A percentile compares a stretch with the other conserved stretches of the same genome.
Conservation (phyloP, 2,797 vertebrate species). For the Margarornis squamiger region DNA sequence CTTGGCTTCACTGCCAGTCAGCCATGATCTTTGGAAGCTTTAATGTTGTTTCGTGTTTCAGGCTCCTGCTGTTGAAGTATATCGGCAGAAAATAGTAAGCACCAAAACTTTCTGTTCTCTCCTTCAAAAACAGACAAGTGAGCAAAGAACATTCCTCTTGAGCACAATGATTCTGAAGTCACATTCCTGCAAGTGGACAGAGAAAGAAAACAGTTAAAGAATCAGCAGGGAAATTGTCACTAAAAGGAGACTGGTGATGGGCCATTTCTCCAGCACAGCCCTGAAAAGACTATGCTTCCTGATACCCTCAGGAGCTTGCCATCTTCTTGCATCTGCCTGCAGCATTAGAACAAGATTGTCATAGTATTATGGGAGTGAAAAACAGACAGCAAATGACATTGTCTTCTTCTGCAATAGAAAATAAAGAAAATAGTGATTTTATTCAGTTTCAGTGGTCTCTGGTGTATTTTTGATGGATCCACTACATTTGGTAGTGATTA, state of each 20-base stretch:
- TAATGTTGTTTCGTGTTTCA: background rate
- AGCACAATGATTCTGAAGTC: conserved; percentile 78
- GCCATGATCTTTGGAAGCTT: conserved; percentile 68
- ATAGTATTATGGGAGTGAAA: background rate
- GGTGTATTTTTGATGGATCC: background rate
- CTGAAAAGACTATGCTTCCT: accelerated
- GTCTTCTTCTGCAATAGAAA: background rate
- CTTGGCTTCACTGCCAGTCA: conserved; percentile 62
- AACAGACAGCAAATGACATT: conserved; percentile 60
- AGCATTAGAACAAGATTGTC: conserved; percentile 69
- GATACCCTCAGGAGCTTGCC: background rate
- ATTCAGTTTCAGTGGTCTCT: background rate
- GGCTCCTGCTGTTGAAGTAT: conserved; percentile 31
- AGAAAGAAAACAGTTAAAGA: background rate
- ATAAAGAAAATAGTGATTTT: background rate
- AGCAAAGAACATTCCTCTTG: conserved; percentile 29
- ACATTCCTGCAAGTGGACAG: conserved; percentile 44
- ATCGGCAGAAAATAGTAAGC: conserved; percentile 75
- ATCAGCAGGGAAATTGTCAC: background rate
- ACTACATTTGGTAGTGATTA: background rate
- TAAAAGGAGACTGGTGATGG: background rate
- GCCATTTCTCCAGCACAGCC: background rate
- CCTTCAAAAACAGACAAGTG: background rate
- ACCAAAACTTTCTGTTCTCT: background rate
- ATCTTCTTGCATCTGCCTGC: conserved; percentile 40